phyloP scores from a whole-genome alignment of 2,888 invertebrate species.

The Xanthia icteritia region DNA sequence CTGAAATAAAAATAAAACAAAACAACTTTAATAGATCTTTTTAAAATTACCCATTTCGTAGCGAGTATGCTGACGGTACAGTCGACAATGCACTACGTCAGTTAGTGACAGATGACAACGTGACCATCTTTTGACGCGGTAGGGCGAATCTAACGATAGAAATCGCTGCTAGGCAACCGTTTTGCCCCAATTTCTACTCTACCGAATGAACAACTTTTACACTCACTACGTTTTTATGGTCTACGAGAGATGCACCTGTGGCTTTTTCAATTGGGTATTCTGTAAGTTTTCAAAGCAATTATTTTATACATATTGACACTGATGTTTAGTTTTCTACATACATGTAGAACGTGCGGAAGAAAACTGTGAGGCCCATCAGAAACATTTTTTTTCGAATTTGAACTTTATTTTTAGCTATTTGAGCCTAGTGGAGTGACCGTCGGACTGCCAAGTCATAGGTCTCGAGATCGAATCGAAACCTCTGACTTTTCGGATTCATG shows the following conservation, averaged over 20 bases:
- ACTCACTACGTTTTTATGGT: slow-evolving; percentile 3
- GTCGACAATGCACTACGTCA: not conserved
- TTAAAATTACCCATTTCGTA: not conserved
- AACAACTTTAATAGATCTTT: not conserved
- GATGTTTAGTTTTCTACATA: not conserved
- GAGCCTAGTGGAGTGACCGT: no score
- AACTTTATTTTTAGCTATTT: not conserved
- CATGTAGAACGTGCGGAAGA: not conserved
- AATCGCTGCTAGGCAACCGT: not conserved
- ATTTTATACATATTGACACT: not conserved
- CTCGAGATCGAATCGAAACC: no score
- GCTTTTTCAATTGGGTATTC: not conserved
- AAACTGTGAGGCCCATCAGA: not conserved
- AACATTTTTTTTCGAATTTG: no score
- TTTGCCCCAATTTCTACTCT: slow-evolving; percentile 40
- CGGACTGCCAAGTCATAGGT: no score
- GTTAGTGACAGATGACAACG: not conserved
- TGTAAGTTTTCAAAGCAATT: not conserved
- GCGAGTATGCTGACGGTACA: not conserved
- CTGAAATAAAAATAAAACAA: no score
- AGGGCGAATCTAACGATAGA: not conserved
- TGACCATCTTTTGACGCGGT: not conserved
- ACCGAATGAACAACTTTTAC: slow-evolving; percentile 27
- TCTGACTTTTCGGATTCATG: no score
- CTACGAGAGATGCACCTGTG: slow-evolving; percentile 28